Percentiles rank a stretch among this genome's conserved stretches.
Conservation (phyloP, 2,888 invertebrate species). For the Pterostichus niger region DNA sequence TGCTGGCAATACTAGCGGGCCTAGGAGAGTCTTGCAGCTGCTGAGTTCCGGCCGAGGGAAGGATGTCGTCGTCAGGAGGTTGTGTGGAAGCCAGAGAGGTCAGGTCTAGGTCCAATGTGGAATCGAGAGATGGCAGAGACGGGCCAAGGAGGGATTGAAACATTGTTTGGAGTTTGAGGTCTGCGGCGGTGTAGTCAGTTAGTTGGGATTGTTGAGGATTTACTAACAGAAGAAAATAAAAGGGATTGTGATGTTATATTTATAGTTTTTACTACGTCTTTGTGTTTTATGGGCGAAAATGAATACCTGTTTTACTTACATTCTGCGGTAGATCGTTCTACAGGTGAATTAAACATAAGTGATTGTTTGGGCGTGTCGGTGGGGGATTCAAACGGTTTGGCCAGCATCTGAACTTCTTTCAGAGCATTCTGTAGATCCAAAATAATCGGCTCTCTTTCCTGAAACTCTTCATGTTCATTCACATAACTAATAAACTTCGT, state of each 20-base stretch:
- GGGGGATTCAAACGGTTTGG: constrained; percentile 34
- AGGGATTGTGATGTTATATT: no score
- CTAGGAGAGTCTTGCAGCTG: neutral
- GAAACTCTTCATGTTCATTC: constrained; percentile 15
- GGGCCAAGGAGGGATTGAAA: constrained; percentile 29
- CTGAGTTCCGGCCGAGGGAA: no score
- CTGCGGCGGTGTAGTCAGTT: constrained; percentile 10
- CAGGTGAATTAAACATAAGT: neutral
- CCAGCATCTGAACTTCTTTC: constrained; percentile 38
- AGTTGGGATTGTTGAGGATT: neutral
- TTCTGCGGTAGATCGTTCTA: neutral
- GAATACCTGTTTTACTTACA: neutral
- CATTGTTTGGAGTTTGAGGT: constrained; percentile 24
- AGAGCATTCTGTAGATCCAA: constrained; percentile 43
- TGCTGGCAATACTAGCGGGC: neutral
- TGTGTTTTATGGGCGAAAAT: no score
- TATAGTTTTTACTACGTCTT: no score
- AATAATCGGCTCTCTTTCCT: constrained; percentile 47
- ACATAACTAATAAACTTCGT: constrained; percentile 55
- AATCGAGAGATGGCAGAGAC: constrained; percentile 2
- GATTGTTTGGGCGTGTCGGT: constrained; percentile 5
- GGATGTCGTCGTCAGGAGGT: no score
- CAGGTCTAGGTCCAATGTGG: constrained; percentile 14
- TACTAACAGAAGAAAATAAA: neutral
- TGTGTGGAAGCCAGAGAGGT: neutral